A percentile compares a stretch with the other conserved stretches of the same genome.
These are phyloP conservation scores for Tricholaema leucomelas DNA, from an alignment of 2,113 vertebrate genomes.

Conservation along the genomic window DNA sequence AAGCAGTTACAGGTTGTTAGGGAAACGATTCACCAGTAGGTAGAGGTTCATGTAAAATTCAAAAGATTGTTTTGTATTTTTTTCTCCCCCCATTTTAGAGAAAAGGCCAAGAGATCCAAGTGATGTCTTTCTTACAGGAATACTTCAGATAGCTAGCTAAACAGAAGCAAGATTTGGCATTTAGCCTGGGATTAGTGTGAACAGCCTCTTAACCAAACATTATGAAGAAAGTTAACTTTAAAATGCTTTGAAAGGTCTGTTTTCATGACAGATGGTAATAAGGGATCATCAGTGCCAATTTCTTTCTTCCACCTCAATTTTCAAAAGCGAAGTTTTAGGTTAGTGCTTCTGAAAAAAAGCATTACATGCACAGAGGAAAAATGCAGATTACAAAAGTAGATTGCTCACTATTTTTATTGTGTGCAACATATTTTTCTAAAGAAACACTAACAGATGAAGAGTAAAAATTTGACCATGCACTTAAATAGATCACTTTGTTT, in stretches of 20 bases:
- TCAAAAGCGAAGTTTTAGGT: constrained; percentile 34
- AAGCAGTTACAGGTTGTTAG: neutral
- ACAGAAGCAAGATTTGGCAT: constrained; percentile 63
- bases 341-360: constrained; percentile 19
- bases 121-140: constrained; percentile 55
- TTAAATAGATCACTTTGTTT: neutral
- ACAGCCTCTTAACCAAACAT: constrained; percentile 65
- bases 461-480: neutral
- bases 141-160: constrained; percentile 34
- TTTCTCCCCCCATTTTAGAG: neutral
- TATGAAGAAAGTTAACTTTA: constrained; percentile 67
- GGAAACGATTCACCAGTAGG: constrained; percentile 1
- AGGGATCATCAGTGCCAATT: constrained; percentile 61
- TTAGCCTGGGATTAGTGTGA: constrained; percentile 54
- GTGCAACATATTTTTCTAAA: neutral
- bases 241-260: constrained; percentile 68
- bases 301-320: constrained; percentile 60
- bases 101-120: constrained; percentile 55
- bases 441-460: neutral
- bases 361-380: neutral
- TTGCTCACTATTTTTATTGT: neutral
- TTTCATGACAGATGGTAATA: constrained; percentile 66
- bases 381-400: neutral
- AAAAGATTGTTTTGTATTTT: neutral
- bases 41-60: constrained; percentile 15